These are phyloP conservation scores for Brachionus rubens DNA, from an alignment of 1,140 invertebrate species.

Conservation along the genomic window DNA sequence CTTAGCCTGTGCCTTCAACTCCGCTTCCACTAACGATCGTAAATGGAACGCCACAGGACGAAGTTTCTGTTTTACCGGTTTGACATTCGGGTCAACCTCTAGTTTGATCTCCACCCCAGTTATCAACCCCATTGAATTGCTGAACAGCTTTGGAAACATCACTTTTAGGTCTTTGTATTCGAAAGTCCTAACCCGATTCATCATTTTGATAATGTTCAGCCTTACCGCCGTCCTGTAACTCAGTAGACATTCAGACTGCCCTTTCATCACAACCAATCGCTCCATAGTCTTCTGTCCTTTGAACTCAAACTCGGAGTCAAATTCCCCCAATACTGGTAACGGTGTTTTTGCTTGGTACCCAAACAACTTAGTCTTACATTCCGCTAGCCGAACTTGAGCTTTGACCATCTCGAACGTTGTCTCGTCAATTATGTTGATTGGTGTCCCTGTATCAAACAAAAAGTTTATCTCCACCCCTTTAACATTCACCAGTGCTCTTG, in stretches of 20 bases:
- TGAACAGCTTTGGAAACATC: constrained; percentile 4
- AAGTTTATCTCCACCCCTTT: background rate
- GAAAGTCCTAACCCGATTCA: background rate
- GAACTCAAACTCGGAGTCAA: background rate
- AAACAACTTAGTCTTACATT: background rate
- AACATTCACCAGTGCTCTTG: background rate
- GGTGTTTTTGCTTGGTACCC: background rate
- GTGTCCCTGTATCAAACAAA: background rate
- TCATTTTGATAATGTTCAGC: background rate
- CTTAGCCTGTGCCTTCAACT: background rate
- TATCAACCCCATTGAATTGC: background rate
- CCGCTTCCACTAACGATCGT: background rate
- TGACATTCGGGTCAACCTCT: background rate
- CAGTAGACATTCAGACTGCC: background rate
- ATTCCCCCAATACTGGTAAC: constrained; percentile 15
- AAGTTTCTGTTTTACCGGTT: constrained; percentile 2
- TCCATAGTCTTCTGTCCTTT: background rate
- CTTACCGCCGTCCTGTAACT: background rate
- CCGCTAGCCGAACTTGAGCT: background rate
- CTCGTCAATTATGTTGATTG: background rate
- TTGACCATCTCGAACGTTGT: background rate
- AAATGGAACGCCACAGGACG: background rate
- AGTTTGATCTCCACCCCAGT: background rate
- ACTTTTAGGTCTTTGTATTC: background rate
- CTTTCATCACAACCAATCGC: background rate